Conservation (phyloP, 1,140 invertebrate genomes). For the Lucilia cuprina region DNA sequence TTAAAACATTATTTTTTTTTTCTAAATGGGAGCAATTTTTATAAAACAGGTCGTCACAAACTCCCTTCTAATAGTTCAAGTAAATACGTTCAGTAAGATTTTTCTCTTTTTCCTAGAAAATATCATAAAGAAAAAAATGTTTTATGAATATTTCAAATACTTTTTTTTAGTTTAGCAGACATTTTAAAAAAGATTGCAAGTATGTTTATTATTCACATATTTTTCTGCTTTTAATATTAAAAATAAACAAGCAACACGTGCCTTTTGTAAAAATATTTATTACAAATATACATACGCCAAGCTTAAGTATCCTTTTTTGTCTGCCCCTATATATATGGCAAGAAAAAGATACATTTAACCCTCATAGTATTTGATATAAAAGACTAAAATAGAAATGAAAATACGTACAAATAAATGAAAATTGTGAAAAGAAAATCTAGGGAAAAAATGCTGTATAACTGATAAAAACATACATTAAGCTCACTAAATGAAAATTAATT, state of each 20-base stretch:
- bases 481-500: conserved; percentile 28
- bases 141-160: not conserved
- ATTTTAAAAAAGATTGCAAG: not conserved
- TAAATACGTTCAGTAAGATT: too few relatives aligned
- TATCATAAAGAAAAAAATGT: not conserved
- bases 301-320: not conserved
- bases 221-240: not conserved
- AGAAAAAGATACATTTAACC: not conserved
- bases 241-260: conserved; percentile 14
- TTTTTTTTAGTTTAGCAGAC: not conserved
- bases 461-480: conserved; percentile 29
- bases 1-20: too few relatives aligned
- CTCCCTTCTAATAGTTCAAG: too few relatives aligned
- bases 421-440: not conserved
- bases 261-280: not conserved
- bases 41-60: too few relatives aligned
- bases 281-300: not conserved
- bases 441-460: not conserved
- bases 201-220: not conserved
- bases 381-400: not conserved
- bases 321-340: not conserved
- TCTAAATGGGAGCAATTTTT: too few relatives aligned
- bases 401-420: not conserved
- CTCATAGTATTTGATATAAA: not conserved
- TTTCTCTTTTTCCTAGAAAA: too few relatives aligned